Evolutionary conservation across 2,113 vertebrate species (phyloP).

Genomic region (Coturnix japonica): DNA sequence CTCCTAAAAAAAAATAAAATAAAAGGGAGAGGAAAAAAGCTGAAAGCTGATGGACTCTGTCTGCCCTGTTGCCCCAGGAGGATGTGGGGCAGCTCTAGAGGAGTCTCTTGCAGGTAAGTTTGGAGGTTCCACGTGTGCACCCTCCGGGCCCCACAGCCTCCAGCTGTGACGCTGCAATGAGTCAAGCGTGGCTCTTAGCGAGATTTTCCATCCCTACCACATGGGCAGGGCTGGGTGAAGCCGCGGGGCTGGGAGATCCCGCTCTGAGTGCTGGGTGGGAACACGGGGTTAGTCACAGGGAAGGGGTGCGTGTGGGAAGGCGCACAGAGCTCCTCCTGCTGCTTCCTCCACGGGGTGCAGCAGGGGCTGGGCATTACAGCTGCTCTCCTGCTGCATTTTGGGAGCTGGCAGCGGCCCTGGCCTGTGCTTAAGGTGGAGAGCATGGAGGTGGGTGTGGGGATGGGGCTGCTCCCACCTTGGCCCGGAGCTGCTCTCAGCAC

Average conservation of each 20-base stretch:
- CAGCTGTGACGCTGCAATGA: rapidly evolving
- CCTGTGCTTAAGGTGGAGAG: constrained; percentile 46
- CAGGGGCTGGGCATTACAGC: neutral
- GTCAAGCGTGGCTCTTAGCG: neutral
- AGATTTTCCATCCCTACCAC: neutral
- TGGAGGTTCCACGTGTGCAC: neutral
- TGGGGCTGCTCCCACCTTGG: neutral
- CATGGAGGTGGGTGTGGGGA: neutral
- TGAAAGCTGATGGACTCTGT: neutral
- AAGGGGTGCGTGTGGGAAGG: rapidly evolving
- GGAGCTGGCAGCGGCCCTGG: constrained; percentile 14
- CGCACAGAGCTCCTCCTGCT: neutral
- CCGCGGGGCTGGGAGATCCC: neutral
- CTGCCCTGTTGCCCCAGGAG: no score
- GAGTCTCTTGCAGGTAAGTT: neutral
- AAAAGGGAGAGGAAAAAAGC: neutral
- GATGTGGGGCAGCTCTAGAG: neutral
- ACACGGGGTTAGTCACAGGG: rapidly evolving
- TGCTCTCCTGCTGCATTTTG: neutral
- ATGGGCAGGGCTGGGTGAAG: neutral
- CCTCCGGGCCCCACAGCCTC: rapidly evolving
- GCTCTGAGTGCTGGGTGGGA: constrained; percentile 11
- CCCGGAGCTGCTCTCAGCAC: neutral
- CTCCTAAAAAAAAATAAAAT: no score
- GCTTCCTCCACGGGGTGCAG: neutral